Conservation (phyloP, 2,888 invertebrate genomes). For the Anoncus sp. region DNA sequence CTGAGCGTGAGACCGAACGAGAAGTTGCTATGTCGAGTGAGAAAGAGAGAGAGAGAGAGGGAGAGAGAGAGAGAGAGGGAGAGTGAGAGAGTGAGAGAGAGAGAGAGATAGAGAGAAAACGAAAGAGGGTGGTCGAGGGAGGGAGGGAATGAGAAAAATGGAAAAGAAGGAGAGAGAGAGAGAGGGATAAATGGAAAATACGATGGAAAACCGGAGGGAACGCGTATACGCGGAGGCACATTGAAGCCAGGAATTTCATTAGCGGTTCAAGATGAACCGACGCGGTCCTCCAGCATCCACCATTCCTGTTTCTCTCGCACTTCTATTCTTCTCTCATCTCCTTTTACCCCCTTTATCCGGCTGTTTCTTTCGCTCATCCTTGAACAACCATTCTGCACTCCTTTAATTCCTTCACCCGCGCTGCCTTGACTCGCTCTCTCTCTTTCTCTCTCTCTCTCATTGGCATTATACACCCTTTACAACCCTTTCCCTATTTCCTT, state of each 20-base stretch:
- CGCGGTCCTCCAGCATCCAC: constrained; percentile 65
- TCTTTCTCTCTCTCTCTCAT: constrained; percentile 11
- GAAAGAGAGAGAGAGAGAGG: constrained; percentile 26
- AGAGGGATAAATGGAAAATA: constrained; percentile 31
- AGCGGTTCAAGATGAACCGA: constrained; percentile 72
- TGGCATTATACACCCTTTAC: constrained; percentile 27
- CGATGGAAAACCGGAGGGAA: constrained; percentile 57
- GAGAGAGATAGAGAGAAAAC: constrained; percentile 10
- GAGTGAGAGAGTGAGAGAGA: constrained; percentile 1
- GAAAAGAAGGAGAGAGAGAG: constrained; percentile 36
- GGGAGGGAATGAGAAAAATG: constrained; percentile 36
- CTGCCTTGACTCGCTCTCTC: constrained; percentile 1
- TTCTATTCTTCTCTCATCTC: constrained; percentile 38
- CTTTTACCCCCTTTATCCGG: constrained; percentile 29
- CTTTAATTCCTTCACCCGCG: constrained; percentile 17
- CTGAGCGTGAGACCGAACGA: constrained; percentile 28
- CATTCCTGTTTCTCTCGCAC: constrained; percentile 56
- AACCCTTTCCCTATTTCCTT: constrained; percentile 44
- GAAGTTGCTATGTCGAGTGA: not conserved
- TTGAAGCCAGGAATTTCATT: constrained; percentile 71
- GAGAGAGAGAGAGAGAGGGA: constrained; percentile 8
- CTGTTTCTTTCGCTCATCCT: constrained; percentile 25
- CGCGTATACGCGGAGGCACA: constrained; percentile 47
- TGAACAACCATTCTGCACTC: constrained; percentile 22
- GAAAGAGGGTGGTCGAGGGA: constrained; percentile 27